Conservation (phyloP, 2,113 vertebrate genomes). For the Ploceus nigricollis region DNA sequence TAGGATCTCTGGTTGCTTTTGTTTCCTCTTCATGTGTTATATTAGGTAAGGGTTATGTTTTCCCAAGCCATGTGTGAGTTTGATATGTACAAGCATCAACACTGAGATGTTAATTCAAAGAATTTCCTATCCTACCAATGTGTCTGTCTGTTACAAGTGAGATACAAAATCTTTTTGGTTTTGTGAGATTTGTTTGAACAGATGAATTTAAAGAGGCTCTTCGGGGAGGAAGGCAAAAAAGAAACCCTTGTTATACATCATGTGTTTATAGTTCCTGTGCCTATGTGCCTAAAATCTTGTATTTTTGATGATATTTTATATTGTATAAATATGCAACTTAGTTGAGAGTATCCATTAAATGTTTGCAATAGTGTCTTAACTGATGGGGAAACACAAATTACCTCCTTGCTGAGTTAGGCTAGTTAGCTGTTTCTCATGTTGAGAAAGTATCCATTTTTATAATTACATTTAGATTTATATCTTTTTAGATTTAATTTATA, state of each 20-base stretch:
- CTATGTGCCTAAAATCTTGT: not conserved
- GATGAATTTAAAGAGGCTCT: not conserved
- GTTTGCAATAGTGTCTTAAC: not conserved
- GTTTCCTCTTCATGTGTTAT: not conserved
- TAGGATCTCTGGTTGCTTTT: not conserved
- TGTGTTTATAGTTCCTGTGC: not conserved
- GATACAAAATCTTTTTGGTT: not conserved
- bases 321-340: not conserved
- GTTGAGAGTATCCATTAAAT: not conserved
- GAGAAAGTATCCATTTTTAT: not conserved
- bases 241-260: not conserved
- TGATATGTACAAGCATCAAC: not conserved
- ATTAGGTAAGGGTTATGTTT: not conserved
- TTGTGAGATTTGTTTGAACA: not conserved
- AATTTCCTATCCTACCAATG: not conserved
- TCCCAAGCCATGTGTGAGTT: not conserved
- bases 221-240: not conserved
- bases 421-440: not conserved
- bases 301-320: not conserved
- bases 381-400: not conserved
- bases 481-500: not conserved
- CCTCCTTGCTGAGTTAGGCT: not conserved
- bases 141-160: not conserved
- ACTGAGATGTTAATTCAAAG: not conserved
- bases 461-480: not conserved